Base-by-base conservation (phyloP, 2,888 invertebrate genomes). In the Xanthia togata region DNA sequence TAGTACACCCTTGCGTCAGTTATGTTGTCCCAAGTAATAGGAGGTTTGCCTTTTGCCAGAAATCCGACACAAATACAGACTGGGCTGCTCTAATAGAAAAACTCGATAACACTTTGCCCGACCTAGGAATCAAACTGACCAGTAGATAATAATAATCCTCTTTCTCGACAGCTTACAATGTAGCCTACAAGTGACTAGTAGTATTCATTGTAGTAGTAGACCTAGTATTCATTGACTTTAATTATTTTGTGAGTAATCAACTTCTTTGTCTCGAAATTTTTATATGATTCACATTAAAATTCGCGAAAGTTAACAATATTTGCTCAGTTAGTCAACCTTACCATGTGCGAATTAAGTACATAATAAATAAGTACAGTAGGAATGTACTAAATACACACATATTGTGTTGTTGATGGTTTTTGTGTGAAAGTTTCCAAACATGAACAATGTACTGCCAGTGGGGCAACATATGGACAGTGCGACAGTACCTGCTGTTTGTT, bases 261-360 rank as follows among this genome's bases (percentile, higher is more conserved):
- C 9, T 35, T n/a, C 23, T 55, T 44, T 44, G 47, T 68, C 23
- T 63, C 11, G 14, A 57, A 50, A 68, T 12, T 57, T 17, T 23
- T 53, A 26, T 11, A 64, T 78, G 75, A 81, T 31, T 78, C 78
- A 78, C 31, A 35, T 14, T 23, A 17, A 11, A 23, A 78, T 41
- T n/a, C 38, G 23, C 38, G 38, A 50, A 57, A 78, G 26, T 38
- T n/a, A 0, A 23, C 35, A 57, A 53, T 35, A 53, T 53, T 77
- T 62, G 44, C 53, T 55, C 9, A 35, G 53, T 77, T 80, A 71
- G 44, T 77, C 73, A 53, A 14, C 47, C 20, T 44, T 9, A 63
- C 44, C 77, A 38, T 47, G 44, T 62, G 73, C 60, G 6, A 38
- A 68, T 68, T 8, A 57, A 76, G 38, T 55, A 44, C 26, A 26